Conservation (phyloP, 2,113 vertebrate species). For the Tautogolabrus adspersus region DNA sequence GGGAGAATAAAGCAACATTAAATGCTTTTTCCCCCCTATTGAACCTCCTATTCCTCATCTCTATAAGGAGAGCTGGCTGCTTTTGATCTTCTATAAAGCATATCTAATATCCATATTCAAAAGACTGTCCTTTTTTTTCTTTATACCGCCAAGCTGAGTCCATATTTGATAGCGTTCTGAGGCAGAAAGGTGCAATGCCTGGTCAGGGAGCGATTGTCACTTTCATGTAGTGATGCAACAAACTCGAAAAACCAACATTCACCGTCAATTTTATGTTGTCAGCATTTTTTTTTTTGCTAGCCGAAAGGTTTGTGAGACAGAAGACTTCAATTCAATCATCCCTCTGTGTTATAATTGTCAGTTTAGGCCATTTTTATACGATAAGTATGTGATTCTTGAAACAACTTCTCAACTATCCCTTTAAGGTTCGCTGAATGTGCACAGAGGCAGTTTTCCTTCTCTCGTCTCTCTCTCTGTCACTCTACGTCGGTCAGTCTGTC, state of each 20-base stretch:
- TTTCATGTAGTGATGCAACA: slow-evolving; percentile 8
- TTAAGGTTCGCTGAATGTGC: slow-evolving; percentile 47
- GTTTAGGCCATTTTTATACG: no score
- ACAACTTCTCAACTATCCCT: slow-evolving; percentile 4
- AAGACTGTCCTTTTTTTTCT: slow-evolving; percentile 18
- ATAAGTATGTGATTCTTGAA: no score
- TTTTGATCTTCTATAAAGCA: slow-evolving; percentile 70
- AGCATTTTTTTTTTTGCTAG: no score
- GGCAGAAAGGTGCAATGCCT: slow-evolving; percentile 30
- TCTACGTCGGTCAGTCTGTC: slow-evolving; percentile 29
- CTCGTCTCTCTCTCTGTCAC: slow-evolving; percentile 27
- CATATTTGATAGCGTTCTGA: slow-evolving; percentile 40
- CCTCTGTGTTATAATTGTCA: no score
- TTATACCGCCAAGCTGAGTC: background rate
- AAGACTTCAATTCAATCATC: background rate
- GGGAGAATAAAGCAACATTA: slow-evolving; percentile 61
- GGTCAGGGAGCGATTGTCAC: slow-evolving; percentile 19
- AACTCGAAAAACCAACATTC: background rate
- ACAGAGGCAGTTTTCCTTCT: slow-evolving; percentile 33
- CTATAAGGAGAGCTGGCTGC: slow-evolving; percentile 47
- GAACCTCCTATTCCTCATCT: slow-evolving; percentile 56
- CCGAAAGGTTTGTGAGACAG: no score
- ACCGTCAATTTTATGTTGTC: background rate
- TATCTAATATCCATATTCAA: slow-evolving; percentile 68
- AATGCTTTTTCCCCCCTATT: slow-evolving; percentile 42